These are phyloP conservation scores for Actias luna DNA, from an alignment of 2,888 invertebrate genomes.

Conservation along the genomic window DNA sequence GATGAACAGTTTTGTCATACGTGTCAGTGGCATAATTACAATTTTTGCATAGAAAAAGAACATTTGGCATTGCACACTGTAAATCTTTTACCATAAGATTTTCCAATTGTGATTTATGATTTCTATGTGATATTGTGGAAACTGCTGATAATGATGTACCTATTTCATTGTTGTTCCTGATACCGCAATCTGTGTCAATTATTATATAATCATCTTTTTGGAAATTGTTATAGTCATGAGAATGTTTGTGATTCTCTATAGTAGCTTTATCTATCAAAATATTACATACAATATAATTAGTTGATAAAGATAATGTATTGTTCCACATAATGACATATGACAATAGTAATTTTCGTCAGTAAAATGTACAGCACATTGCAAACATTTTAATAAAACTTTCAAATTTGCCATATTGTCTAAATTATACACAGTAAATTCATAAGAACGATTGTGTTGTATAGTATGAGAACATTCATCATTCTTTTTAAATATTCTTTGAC, in stretches of 20 bases:
- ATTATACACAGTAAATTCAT: conserved; percentile 2
- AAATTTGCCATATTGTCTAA: neutral
- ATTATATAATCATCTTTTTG: conserved; percentile 1
- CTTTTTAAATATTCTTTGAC: conserved; percentile 8
- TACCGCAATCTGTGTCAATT: neutral
- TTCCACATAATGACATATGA: neutral
- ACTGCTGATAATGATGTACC: neutral
- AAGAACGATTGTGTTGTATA: conserved; percentile 1
- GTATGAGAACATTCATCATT: conserved; percentile 4
- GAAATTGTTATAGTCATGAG: conserved; percentile 4
- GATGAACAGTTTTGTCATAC: conserved; percentile 59
- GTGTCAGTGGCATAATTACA: neutral
- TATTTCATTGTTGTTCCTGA: neutral
- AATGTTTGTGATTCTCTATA: neutral
- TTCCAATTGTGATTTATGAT: neutral
- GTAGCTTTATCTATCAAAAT: conserved; percentile 1
- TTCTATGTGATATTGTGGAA: neutral
- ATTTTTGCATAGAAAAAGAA: conserved; percentile 6
- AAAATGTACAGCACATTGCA: conserved; percentile 8
- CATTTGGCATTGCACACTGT: neutral
- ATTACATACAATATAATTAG: neutral
- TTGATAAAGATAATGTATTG: neutral
- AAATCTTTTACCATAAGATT: neutral
- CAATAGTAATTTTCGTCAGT: neutral
- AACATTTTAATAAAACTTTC: conserved; percentile 12